phyloP scores from a whole-genome alignment of 2,888 invertebrate genomes.

The Geophilus truncorum region DNA sequence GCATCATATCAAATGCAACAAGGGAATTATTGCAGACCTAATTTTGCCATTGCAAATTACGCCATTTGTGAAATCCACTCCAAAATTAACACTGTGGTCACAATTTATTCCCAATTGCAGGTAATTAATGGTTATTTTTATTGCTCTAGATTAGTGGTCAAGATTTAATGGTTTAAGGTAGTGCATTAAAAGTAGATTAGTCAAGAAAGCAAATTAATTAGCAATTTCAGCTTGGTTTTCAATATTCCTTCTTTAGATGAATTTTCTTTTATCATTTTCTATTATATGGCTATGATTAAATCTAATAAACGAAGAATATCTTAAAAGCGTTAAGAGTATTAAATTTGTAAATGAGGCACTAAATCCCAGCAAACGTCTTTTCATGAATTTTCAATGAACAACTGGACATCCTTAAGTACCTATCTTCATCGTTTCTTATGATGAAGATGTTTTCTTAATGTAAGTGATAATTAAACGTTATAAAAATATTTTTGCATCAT shows the following conservation, averaged over 20 bases:
- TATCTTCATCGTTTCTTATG: neutral
- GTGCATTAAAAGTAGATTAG: neutral
- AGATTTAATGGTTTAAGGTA: neutral
- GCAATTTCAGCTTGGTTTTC: neutral
- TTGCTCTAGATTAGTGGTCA: neutral
- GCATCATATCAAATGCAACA: too few relatives aligned
- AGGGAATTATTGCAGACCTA: too few relatives aligned
- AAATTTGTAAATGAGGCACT: neutral
- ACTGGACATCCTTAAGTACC: neutral
- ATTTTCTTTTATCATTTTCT: neutral
- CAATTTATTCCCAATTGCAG: neutral
- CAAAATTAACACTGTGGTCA: too few relatives aligned
- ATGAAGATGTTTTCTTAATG: neutral
- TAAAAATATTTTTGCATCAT: neutral
- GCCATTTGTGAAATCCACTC: too few relatives aligned
- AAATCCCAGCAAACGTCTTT: neutral
- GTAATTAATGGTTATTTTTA: neutral
- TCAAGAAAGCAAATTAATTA: neutral
- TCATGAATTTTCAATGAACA: conserved; percentile 18
- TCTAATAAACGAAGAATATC: neutral
- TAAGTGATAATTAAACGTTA: neutral
- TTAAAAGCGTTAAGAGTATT: neutral
- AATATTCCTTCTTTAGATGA: neutral
- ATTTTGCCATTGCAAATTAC: too few relatives aligned
- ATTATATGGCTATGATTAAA: neutral